Evolutionary conservation across 2,113 vertebrate genomes (phyloP), one percentile per base, ranked within the genome.

Genomic region (Eubucco bourcierii): DNA sequence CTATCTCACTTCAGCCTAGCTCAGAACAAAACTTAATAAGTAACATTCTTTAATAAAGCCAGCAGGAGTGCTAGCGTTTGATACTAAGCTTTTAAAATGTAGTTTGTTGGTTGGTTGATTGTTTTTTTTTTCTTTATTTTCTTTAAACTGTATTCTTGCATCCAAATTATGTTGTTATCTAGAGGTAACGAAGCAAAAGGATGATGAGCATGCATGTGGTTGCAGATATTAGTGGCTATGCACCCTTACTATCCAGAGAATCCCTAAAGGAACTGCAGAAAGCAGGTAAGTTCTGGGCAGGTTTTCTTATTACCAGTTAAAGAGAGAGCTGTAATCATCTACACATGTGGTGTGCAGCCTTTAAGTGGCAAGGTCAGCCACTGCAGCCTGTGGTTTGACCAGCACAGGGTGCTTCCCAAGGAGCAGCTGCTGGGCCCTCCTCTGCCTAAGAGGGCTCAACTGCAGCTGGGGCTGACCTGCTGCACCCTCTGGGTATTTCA

Each of bases 401-500:
- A 0, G 34, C 61, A 79, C 0, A 0, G 6, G 31, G 3, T 19
- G 19, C 33, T 76, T 66, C 23, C 11, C 33, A 14, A 17, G 37
- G 44, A 55, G 18, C 0, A 0, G 29, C 59, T 24, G n/a, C 52
- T 37, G 37, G 46, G 25, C 9, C 33, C 41, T 71, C 12, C 21
- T 24, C 37, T 29, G 21, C 68, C 68, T 1, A 0, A 50, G 15
- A 50, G 20, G 11, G 41, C 79, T 25, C 1, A 2, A 5, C 19
- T 9, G 10, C 9, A 44, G 41, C 27, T 2, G 1, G 39, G 34
- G 58, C 24, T 2, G 5, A 44, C 47, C 33, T 0, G 0, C 20
- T 33, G 47, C 20, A 28, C 34, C 41, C 4, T 0, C 2, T 3
- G 41, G 15, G 21, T n/a, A 8, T 41, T 64, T 55, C 53, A 25